These are phyloP conservation scores for Prionace glauca DNA, from an alignment of 2,797 vertebrate species.

Conservation along the genomic window DNA sequence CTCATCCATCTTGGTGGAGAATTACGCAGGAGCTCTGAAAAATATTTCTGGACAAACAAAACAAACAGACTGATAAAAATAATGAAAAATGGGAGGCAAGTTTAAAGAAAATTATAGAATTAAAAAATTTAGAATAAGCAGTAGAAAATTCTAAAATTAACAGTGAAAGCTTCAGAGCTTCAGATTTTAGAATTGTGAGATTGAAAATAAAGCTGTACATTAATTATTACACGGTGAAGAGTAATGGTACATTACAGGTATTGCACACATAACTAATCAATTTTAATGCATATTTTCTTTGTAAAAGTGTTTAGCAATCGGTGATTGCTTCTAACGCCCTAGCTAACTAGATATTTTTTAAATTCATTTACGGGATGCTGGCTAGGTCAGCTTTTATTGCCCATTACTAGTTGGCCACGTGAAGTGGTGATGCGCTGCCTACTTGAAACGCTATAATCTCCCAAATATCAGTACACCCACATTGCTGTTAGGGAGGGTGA, in stretches of 20 bases:
- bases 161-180: neutral
- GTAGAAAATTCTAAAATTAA: neutral
- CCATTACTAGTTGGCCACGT: too few species aligned
- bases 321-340: too few species aligned
- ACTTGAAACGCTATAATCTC: too few species aligned
- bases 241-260: neutral
- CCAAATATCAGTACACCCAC: too few species aligned
- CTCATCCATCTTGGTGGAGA: neutral
- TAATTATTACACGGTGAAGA: neutral
- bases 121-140: neutral
- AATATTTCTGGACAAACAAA: neutral
- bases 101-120: neutral
- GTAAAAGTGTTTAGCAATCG: neutral
- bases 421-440: too few species aligned
- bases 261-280: neutral
- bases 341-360: neutral
- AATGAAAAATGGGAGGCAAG: neutral
- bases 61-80: neutral
- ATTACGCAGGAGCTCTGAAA: neutral
- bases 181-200: neutral
- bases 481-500: too few species aligned
- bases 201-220: neutral
- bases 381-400: too few species aligned
- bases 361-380: too few species aligned
- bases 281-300: neutral